A percentile compares a stretch with the other conserved stretches of the same genome.
These are phyloP conservation scores for Threskiornis aethiopicus DNA, from an alignment of 2,797 vertebrate species.

Conservation along the genomic window DNA sequence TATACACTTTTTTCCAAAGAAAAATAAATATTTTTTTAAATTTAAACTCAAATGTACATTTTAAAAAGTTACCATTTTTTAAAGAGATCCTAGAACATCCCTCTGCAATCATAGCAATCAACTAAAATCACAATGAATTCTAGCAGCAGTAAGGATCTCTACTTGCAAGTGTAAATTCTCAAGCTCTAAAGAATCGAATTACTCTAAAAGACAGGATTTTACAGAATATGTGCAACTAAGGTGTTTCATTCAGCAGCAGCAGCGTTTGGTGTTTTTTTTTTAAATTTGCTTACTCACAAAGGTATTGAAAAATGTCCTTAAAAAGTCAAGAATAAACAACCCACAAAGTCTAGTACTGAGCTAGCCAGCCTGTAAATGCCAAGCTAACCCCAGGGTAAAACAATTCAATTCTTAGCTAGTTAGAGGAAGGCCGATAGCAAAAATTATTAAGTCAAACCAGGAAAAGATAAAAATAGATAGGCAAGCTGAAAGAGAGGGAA, in stretches of 20 bases:
- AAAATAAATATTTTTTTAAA: not conserved
- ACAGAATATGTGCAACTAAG: not conserved
- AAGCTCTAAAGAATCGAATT: not conserved
- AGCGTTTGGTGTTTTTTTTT: not conserved
- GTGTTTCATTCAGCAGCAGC: not conserved
- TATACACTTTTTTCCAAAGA: not conserved
- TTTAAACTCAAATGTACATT: not conserved
- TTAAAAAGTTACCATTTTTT: not conserved
- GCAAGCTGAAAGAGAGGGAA: not conserved
- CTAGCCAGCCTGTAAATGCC: not conserved
- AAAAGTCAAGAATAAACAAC: not conserved
- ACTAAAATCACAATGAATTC: not conserved
- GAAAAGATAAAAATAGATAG: conserved; percentile 10
- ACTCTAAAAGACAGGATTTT: not conserved
- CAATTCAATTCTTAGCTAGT: not conserved
- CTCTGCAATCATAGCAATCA: not conserved
- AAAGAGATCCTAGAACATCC: not conserved
- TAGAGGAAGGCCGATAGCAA: not conserved
- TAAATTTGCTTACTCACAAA: not conserved
- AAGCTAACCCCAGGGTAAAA: not conserved
- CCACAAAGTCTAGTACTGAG: not conserved
- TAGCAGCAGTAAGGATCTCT: not conserved
- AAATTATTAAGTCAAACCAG: not conserved
- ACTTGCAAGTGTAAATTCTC: not conserved
- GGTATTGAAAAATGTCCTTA: not conserved